phyloP scores from a whole-genome alignment of 2,888 invertebrate species.

The Cheilosia variabilis region DNA sequence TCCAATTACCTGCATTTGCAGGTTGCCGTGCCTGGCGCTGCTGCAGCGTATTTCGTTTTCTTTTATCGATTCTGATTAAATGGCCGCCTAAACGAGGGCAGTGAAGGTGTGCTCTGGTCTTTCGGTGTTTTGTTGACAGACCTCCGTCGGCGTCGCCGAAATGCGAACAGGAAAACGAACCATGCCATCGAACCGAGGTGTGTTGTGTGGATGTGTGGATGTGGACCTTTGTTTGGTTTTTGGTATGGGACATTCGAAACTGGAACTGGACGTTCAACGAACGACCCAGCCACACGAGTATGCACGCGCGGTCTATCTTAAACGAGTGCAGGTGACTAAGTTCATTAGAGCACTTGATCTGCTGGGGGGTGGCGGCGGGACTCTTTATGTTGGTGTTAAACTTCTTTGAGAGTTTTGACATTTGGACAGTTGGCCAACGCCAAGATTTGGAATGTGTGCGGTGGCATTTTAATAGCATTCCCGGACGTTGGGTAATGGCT shows the following conservation, averaged over 20 bases:
- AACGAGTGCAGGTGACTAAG: conserved; percentile 61
- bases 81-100: conserved; percentile 69
- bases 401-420: conserved; percentile 62
- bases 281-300: conserved; percentile 33
- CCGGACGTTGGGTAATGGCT: conserved; percentile 36
- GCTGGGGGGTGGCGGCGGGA: conserved; percentile 1
- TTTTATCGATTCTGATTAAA: conserved; percentile 68
- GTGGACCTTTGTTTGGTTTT: conserved; percentile 3
- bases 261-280: conserved; percentile 30
- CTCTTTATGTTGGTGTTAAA: conserved; percentile 5
- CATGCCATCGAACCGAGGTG: background rate
- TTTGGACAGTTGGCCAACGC: conserved; percentile 71
- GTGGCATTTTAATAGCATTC: conserved; percentile 68
- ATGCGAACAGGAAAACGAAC: conserved; percentile 48
- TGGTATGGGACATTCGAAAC: conserved; percentile 7
- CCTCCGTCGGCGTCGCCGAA: conserved; percentile 21
- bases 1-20: conserved; percentile 68
- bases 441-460: conserved; percentile 55
- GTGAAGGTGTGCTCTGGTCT: conserved; percentile 49
- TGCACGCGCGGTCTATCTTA: conserved; percentile 25
- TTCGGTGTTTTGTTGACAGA: conserved; percentile 19
- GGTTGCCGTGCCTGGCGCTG: conserved; percentile 12
- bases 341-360: conserved; percentile 43
- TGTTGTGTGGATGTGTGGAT: conserved; percentile 6
- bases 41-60: conserved; percentile 44